Evolutionary conservation across 2,888 invertebrate genomes (phyloP).

Genomic region (Keiferia lycopersicella): DNA sequence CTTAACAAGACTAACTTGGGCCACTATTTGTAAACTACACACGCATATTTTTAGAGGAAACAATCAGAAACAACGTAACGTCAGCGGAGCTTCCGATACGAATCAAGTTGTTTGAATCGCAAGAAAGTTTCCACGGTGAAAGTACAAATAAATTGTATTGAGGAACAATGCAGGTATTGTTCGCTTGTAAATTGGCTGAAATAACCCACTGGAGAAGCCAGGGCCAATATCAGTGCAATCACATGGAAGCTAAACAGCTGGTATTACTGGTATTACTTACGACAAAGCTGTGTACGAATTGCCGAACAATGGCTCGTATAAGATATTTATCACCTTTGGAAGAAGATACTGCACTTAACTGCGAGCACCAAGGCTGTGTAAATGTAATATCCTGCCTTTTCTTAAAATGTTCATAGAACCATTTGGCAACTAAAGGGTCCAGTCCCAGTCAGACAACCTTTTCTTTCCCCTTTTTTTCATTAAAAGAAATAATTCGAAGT

Average conservation of each 20-base stretch:
- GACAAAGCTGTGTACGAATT: not conserved
- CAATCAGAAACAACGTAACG: slow-evolving; percentile 36
- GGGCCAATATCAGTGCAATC: slow-evolving; percentile 13
- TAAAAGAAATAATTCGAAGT: slow-evolving; percentile 1
- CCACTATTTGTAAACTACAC: slow-evolving; percentile 9
- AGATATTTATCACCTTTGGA: slow-evolving; percentile 5
- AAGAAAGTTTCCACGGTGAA: slow-evolving; percentile 71
- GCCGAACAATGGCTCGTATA: not conserved
- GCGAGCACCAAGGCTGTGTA: not conserved
- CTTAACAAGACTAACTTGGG: slow-evolving; percentile 21
- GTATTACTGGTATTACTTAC: not conserved
- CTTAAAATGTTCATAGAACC: not conserved
- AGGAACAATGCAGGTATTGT: slow-evolving; percentile 77
- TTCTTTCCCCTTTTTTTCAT: not conserved
- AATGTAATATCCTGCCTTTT: not conserved
- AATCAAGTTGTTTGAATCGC: slow-evolving; percentile 61
- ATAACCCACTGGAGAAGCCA: slow-evolving; percentile 51
- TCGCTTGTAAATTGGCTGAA: slow-evolving; percentile 65
- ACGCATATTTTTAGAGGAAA: slow-evolving; percentile 23
- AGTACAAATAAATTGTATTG: slow-evolving; percentile 67
- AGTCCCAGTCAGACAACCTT: not conserved
- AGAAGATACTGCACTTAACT: not conserved
- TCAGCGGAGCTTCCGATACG: slow-evolving; percentile 59
- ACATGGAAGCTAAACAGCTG: slow-evolving; percentile 12
- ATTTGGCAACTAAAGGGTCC: not conserved